Evolutionary conservation across 2,888 invertebrate genomes (phyloP), one percentile per base, ranked within the genome.

Genomic region (Pammene fasciana): DNA sequence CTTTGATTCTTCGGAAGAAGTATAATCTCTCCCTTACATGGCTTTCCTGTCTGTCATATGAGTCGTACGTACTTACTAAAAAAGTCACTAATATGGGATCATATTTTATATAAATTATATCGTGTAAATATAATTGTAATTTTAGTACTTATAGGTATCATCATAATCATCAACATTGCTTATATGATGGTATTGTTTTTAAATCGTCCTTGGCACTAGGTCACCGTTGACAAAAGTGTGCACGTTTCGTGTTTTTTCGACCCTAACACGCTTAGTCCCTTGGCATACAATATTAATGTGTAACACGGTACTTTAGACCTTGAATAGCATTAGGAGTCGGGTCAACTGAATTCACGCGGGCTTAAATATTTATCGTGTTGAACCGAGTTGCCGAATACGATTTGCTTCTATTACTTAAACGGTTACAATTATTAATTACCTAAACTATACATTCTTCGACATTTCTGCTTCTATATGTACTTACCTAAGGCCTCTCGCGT

Each of bases 261-360:
- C 65, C 66, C 68, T 41, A 66, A 72, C 48, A 71, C 66, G 67
- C 59, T 54, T 64, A 50, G 59, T 64, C 60, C 57, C 57, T 54
- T 54, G 48, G 65, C 68, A 61, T 74, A 73, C 59, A 73, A 72
- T 74, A 75, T 76, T 76, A 75, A 79, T 72, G 65, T 71, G 67
- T 75, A 26, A 71, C 74, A 71, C 61, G 60, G 67, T 71, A 38
- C 61, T 56, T 64, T 70, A 74, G 75, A 77, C 81, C 79, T 78
- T 83, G 82, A 82, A 82, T 83, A 78, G 68, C 71, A 79, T 78
- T 78, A 78, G 72, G 72, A 74, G 78, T 76, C 80, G 76, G 83
- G 85, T 84, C 85, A 86, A 86, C 78, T 74, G 74, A 76, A 84
- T 86, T 82, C 83, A 82, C 77, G 79, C 75, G 76, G 78, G 75